Conservation (phyloP, 2,797 vertebrate species). For the Lutjanus campechanus region DNA sequence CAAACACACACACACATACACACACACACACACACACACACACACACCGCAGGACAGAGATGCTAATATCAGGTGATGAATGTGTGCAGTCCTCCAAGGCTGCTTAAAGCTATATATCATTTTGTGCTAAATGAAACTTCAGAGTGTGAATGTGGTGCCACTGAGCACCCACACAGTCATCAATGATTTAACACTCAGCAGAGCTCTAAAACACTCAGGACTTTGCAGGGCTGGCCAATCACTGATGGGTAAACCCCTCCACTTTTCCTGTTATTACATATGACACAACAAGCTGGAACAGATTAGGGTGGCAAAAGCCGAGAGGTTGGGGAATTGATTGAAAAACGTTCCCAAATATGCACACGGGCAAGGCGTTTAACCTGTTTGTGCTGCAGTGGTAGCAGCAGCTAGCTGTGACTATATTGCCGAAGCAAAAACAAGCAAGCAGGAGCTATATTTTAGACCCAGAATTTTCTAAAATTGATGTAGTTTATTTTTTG, state of each 20-base stretch:
- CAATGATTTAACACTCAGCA: constrained; percentile 76
- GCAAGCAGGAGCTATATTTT: neutral
- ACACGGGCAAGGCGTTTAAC: constrained; percentile 44
- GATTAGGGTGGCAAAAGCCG: constrained; percentile 37
- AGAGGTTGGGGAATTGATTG: constrained; percentile 49
- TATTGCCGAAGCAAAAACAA: constrained; percentile 10
- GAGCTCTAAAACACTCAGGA: constrained; percentile 67
- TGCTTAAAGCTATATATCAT: constrained; percentile 78
- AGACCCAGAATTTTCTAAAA: neutral
- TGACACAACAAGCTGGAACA: constrained; percentile 46
- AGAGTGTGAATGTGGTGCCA: constrained; percentile 63
- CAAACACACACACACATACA: constrained; percentile 21
- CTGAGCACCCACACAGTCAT: constrained; percentile 66
- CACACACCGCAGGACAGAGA: constrained; percentile 51
- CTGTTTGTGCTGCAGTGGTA: constrained; percentile 10
- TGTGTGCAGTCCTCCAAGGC: constrained; percentile 76
- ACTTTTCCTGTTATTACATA: constrained; percentile 56
- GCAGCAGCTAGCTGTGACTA: neutral
- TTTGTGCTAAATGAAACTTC: constrained; percentile 81
- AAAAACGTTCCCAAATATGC: constrained; percentile 40
- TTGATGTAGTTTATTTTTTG: neutral
- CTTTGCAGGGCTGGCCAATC: constrained; percentile 50
- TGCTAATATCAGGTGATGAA: constrained; percentile 81
- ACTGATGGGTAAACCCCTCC: constrained; percentile 36
- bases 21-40: constrained; percentile 37